Base-by-base conservation (phyloP, 2,113 vertebrate genomes). In the Scolopax mira region DNA sequence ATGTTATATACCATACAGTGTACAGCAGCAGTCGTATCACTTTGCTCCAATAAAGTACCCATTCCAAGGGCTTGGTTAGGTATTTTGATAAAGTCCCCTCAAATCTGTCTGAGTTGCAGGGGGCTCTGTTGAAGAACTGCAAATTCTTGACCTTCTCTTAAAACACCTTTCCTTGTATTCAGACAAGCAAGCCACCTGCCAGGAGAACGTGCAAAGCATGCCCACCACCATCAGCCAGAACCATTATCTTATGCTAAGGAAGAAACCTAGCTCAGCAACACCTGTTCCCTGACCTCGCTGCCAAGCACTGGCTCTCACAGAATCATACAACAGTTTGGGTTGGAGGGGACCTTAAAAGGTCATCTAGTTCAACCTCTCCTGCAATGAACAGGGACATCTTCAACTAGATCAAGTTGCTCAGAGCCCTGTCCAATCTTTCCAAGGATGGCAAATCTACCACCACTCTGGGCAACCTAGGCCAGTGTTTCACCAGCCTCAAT, bases 1-100 rank as follows among this genome's bases (percentile, higher is more conserved):
- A n/a, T 9, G 27, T 33, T 42, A 23, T 0, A 11, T 0, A 71
- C 18, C 1, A 0, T 6, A 19, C 15, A 5, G 6, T 1, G 4
- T 22, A n/a, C 41, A 39, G 58, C 61, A 41, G 41, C 49, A 22
- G 13, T 8, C 4, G 1, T 31, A 18, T 18, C 49, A 25, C 35
- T 16, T 16, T 33, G 11, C 46, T 42, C 48, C 8, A 17, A 31
- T 35, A 46, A 27, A 12, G 5, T 1, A 28, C 31, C 28, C 31
- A 15, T 81, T 62, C 13, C 16, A 31, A 85, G 51, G 33, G 25
- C 5, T 7, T 8, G 37, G 51, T 12, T 33, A 55, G 13, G 31
- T 37, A 24, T 62, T 73, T 54, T 0, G 0, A 57, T 37, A 42
- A 90, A 82, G 54, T 4, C 19, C 33, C 17, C 19, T 39, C 35